These are phyloP conservation scores for Athalia cordata DNA, from an alignment of 2,888 invertebrate species.

Conservation along the genomic window DNA sequence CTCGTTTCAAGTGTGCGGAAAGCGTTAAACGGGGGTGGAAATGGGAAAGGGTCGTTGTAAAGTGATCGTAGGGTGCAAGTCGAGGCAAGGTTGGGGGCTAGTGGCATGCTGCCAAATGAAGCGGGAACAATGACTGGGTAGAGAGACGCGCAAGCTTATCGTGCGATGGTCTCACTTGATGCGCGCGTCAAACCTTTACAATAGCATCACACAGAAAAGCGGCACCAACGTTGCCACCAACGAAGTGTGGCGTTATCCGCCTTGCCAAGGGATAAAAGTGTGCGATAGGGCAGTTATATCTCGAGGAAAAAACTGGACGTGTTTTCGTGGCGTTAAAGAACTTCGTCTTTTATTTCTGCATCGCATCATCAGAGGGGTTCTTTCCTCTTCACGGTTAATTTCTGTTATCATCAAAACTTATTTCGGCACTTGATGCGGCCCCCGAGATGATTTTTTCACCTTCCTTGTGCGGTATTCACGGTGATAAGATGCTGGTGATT, in stretches of 20 bases:
- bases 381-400: no score
- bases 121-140: conserved; percentile 35
- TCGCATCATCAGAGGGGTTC: no score
- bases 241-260: neutral
- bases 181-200: conserved; percentile 22
- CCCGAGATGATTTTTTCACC: no score
- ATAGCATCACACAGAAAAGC: neutral
- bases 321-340: no score
- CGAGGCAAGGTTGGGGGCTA: neutral
- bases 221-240: neutral
- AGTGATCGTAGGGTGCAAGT: neutral
- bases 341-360: no score
- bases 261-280: neutral
- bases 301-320: neutral
- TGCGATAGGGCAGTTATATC: neutral
- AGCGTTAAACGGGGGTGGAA: no score
- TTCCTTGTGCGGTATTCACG: no score
- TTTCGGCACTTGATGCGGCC: no score
- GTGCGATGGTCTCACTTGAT: conserved; percentile 14
- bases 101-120: conserved; percentile 34
- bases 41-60: no score
- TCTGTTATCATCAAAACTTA: no score
- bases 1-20: no score
- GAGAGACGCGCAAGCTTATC: conserved; percentile 18
- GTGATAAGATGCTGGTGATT: no score